Percentiles rank a stretch among this genome's conserved stretches.
These are phyloP conservation scores for Suricata suricatta DNA, from an alignment of 2,113 vertebrate species.

Conservation along the genomic window DNA sequence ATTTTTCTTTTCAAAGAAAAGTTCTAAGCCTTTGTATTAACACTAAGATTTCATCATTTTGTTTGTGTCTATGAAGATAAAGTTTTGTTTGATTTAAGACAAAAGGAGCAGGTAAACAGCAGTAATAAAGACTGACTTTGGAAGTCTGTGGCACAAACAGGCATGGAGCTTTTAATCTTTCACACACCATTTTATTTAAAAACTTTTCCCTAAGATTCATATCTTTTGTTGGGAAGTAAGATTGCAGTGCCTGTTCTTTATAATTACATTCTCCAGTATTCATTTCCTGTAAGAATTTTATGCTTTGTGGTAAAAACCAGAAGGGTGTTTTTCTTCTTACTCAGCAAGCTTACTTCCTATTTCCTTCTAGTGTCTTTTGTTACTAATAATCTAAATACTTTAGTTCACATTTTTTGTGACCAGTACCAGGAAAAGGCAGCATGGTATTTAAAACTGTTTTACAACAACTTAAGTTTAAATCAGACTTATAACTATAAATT, in stretches of 20 bases:
- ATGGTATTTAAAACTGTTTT: slow-evolving; percentile 29
- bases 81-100: slow-evolving; percentile 39
- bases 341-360: slow-evolving; percentile 67
- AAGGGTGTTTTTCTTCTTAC: slow-evolving; percentile 65
- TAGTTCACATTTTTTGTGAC: slow-evolving; percentile 38
- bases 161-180: neutral
- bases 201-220: neutral
- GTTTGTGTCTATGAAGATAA: slow-evolving; percentile 23
- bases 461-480: slow-evolving; percentile 57
- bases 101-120: neutral
- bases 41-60: slow-evolving; percentile 40
- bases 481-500: slow-evolving; percentile 35
- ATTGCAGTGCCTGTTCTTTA: neutral
- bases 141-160: neutral
- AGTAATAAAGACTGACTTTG: neutral
- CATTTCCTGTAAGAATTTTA: slow-evolving; percentile 57
- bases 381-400: slow-evolving; percentile 68
- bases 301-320: slow-evolving; percentile 58
- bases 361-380: slow-evolving; percentile 58
- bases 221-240: slow-evolving; percentile 24
- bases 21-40: neutral
- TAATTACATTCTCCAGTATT: slow-evolving; percentile 38
- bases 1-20: slow-evolving; percentile 22
- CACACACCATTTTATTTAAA: neutral
- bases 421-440: slow-evolving; percentile 33